These are phyloP conservation scores for Cheilosia vernalis DNA, from an alignment of 2,888 invertebrate species.

Conservation along the genomic window DNA sequence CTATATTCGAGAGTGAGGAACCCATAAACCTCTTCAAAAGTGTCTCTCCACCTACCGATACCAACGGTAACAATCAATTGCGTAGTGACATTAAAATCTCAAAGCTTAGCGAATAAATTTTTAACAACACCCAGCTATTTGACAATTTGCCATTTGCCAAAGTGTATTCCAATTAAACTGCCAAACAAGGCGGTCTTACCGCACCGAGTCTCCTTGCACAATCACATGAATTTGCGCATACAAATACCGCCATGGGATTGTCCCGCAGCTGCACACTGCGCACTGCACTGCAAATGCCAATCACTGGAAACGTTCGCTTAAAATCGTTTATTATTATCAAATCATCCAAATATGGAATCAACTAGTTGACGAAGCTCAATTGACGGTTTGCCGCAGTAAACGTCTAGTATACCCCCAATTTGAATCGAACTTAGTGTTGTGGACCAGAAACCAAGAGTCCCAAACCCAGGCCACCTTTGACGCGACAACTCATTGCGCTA, in stretches of 20 bases:
- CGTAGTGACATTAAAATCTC: slow-evolving; percentile 12
- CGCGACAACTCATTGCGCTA: slow-evolving; percentile 52
- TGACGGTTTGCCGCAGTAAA: slow-evolving; percentile 37
- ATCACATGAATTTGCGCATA: slow-evolving; percentile 15
- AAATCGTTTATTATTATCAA: slow-evolving; percentile 56
- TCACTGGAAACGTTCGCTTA: slow-evolving; percentile 42
- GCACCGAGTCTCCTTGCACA: slow-evolving; percentile 54
- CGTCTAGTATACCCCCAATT: slow-evolving; percentile 25
- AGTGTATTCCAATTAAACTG: slow-evolving; percentile 62
- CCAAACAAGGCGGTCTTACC: slow-evolving; percentile 60
- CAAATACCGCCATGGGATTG: slow-evolving; percentile 49
- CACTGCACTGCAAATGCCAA: slow-evolving; percentile 67
- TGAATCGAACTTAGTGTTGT: slow-evolving; percentile 40
- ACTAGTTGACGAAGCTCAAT: slow-evolving; percentile 48
- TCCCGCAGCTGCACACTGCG: slow-evolving; percentile 33
- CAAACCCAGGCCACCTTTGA: slow-evolving; percentile 14
- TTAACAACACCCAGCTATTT: slow-evolving; percentile 62
- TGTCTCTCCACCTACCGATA: too few relatives aligned
- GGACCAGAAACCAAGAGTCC: neutral
- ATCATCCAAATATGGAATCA: slow-evolving; percentile 69
- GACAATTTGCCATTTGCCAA: slow-evolving; percentile 61
- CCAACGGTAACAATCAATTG: neutral
- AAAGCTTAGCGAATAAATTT: slow-evolving; percentile 45
- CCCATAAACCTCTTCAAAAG: too few relatives aligned
- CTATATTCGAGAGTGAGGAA: too few relatives aligned